Evolutionary conservation across 2,113 vertebrate genomes (phyloP).

Genomic region (Lonchura striata): DNA sequence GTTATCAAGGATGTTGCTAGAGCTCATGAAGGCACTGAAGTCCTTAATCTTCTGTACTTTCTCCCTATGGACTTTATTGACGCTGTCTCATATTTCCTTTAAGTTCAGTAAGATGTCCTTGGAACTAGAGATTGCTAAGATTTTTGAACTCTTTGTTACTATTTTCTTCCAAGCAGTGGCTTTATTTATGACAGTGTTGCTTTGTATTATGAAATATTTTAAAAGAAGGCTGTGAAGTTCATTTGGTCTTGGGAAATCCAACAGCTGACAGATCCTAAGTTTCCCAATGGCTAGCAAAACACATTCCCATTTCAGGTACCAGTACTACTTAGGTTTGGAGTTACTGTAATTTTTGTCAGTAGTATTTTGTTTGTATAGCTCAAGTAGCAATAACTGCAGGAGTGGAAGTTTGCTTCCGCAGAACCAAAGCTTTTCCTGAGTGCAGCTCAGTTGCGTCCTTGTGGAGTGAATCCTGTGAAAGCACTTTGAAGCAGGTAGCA

Average conservation of each 20-base stretch:
- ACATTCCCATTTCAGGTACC: constrained; percentile 23
- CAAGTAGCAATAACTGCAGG: constrained; percentile 59
- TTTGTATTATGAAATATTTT: background rate
- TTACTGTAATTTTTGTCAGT: background rate
- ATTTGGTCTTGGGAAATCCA: constrained; percentile 1
- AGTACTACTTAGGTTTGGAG: background rate
- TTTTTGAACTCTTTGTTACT: background rate
- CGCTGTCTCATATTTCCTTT: background rate
- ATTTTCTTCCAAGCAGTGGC: background rate
- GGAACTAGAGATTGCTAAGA: background rate
- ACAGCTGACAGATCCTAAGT: background rate
- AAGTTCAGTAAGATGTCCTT: constrained; percentile 8
- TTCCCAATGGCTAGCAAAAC: background rate
- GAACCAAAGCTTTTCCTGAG: constrained; percentile 54
- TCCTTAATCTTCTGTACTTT: background rate
- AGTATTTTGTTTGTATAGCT: background rate
- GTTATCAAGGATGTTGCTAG: constrained; percentile 60
- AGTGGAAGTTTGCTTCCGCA: constrained; percentile 37
- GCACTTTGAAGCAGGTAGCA: constrained; percentile 47
- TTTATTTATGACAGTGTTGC: constrained; percentile 2
- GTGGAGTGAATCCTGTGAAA: background rate
- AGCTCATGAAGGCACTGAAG: constrained; percentile 50
- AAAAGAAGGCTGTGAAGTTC: constrained; percentile 13
- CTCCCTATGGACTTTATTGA: background rate
- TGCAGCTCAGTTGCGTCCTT: constrained; percentile 27